Base-by-base conservation (phyloP, 1,140 invertebrate genomes). In the Trialeurodes vaporariorum region DNA sequence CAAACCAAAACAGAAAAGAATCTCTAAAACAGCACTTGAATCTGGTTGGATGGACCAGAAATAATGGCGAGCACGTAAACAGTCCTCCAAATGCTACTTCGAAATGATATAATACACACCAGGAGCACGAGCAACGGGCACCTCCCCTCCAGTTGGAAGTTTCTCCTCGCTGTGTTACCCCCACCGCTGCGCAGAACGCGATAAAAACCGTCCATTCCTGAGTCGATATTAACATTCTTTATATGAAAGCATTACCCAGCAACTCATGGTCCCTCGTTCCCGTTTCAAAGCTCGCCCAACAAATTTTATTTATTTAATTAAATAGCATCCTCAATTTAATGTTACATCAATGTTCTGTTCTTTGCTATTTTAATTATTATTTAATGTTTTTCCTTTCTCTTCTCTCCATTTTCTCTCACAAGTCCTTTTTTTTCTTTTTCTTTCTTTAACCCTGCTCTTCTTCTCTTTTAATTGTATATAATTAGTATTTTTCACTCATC, bases 291-390 rank as follows among this genome's bases (percentile, higher is more conserved):
- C 34, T 5, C 17, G 34, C 34, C 5, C 34, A 5, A 5, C 5
- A 17, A 17, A 49, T 49, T 49, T 49, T 49, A 49, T 49, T 49
- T 49, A 49, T 49, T 49, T 17, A 49, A 49, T 49, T 17, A 49
- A 49, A 49, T 49, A 49, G 34, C 34, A 49, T 49, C 34, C 34
- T 49, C 34, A 5, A 49, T 49, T 49, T 49, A 49, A 49, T 9
- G 34, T 49, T 49, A 49, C 34, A 49, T 49, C 34, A 49, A 49
- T 49, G 34, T 49, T 17, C 34, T 49, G 17, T 49, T 49, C 34
- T 49, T 49, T 49, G 34, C 34, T 49, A 49, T 49, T 49, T 49
- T 49, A 49, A 49, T 49, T 49, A 49, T 49, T 49, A 49, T 49
- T 49, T 49, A 49, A 49, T 49, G 34, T 49, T 49, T 17, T 49